A percentile compares a stretch with the other conserved stretches of the same genome.
These are phyloP conservation scores for Nycticryphes semicollaris DNA, from an alignment of 2,113 vertebrate species.

Conservation along the genomic window DNA sequence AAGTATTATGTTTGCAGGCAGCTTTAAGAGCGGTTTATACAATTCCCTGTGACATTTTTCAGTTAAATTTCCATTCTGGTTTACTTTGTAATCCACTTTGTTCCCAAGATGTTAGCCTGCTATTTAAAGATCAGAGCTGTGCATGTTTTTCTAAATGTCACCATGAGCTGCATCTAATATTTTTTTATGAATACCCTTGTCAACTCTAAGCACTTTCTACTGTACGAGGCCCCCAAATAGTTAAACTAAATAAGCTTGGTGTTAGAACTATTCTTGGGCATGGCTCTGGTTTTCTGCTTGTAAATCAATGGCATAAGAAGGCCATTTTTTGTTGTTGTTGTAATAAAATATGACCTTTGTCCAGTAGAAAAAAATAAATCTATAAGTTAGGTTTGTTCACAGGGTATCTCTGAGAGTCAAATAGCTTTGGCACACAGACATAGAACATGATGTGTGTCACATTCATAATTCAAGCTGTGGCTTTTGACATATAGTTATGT, in stretches of 20 bases:
- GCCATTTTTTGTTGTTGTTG: neutral
- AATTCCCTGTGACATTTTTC: neutral
- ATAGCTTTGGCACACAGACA: neutral
- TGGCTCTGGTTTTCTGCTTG: neutral
- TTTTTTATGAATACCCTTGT: neutral
- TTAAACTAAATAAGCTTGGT: neutral
- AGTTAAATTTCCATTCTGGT: neutral
- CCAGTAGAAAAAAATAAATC: neutral
- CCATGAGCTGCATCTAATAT: neutral
- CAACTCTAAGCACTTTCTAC: neutral
- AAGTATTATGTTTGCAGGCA: neutral
- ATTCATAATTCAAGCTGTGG: neutral
- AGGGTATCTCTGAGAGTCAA: neutral
- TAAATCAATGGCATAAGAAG: neutral
- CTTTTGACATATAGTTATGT: neutral
- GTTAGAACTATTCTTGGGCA: neutral
- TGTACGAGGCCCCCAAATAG: neutral
- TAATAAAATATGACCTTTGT: neutral
- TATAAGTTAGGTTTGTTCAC: neutral
- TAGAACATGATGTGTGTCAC: neutral
- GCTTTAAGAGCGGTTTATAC: neutral
- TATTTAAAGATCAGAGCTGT: neutral
- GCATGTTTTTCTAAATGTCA: neutral
- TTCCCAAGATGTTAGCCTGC: neutral
- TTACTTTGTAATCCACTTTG: neutral